These are phyloP conservation scores for Synanthedon formicaeformis DNA, from an alignment of 2,888 invertebrate genomes.

Conservation along the genomic window DNA sequence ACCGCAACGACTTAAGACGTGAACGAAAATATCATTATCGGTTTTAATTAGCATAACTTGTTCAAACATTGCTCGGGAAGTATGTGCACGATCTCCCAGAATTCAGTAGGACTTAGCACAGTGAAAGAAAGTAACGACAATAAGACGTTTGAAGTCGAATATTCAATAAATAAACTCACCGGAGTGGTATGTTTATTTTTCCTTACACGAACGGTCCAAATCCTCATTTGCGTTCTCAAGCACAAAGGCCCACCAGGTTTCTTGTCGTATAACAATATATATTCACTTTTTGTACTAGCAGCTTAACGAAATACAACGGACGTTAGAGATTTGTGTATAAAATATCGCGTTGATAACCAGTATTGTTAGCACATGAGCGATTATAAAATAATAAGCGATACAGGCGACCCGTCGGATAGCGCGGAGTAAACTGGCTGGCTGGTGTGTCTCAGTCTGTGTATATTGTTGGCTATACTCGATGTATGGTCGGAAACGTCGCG, in stretches of 20 bases:
- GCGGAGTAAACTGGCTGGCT: constrained; percentile 49
- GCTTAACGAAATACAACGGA: background rate
- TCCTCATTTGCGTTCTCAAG: constrained; percentile 36
- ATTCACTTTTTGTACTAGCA: no score
- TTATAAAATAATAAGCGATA: constrained; percentile 15
- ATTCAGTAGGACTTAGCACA: background rate
- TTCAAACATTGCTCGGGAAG: constrained; percentile 12
- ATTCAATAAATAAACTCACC: constrained; percentile 47
- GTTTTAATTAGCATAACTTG: constrained; percentile 16
- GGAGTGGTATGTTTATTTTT: constrained; percentile 60
- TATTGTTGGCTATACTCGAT: background rate
- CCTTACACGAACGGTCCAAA: constrained; percentile 40
- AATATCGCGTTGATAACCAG: background rate
- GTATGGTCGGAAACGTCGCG: constrained; percentile 6
- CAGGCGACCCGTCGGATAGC: constrained; percentile 35
- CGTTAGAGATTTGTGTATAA: background rate
- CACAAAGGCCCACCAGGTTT: background rate
- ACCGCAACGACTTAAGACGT: background rate
- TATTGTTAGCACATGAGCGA: background rate
- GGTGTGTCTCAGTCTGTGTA: background rate
- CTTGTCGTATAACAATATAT: background rate
- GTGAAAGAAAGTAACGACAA: background rate
- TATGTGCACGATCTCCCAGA: background rate
- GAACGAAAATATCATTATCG: constrained; percentile 11
- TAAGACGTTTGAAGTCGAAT: background rate